Percentiles rank a stretch among this genome's conserved stretches.
phyloP scores from a whole-genome alignment of 2,888 invertebrate species.

The Drosophila meridiana region DNA sequence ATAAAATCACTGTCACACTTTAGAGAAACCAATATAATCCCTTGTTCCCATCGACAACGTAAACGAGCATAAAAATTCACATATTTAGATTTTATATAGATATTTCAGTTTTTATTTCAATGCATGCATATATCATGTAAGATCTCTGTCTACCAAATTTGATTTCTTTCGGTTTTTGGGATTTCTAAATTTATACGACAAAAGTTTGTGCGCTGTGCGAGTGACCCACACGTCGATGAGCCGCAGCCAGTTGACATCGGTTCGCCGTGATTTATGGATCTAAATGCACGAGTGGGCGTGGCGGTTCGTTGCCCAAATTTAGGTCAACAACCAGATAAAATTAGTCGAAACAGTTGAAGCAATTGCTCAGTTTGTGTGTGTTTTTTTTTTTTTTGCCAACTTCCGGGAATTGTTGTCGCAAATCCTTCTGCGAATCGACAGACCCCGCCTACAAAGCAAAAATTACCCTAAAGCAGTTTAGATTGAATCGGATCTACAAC shows the following conservation, averaged over 20 bases:
- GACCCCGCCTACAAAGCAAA: not conserved
- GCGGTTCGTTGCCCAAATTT: constrained; percentile 46
- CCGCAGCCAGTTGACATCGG: constrained; percentile 51
- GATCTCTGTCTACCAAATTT: constrained; percentile 9
- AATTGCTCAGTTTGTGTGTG: not conserved
- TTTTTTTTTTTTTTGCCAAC: constrained; percentile 28
- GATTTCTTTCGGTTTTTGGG: constrained; percentile 1
- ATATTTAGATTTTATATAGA: not conserved
- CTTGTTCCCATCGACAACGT: not conserved
- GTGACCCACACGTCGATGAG: constrained; percentile 65
- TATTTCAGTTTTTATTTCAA: not conserved
- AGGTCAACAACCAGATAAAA: constrained; percentile 48
- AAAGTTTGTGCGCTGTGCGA: constrained; percentile 9
- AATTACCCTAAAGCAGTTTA: not conserved
- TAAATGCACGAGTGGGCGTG: constrained; percentile 24
- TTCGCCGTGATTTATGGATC: constrained; percentile 52
- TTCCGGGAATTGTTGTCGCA: constrained; percentile 55
- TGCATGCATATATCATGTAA: not conserved
- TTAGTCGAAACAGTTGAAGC: not conserved
- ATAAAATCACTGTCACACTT: no score
- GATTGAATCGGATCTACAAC: not conserved
- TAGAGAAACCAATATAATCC: not conserved
- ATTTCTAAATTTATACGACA: constrained; percentile 60
- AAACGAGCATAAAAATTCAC: not conserved
- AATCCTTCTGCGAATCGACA: constrained; percentile 39